Evolutionary conservation across 2,797 vertebrate species (phyloP).

Genomic region (Simalia tracyae): DNA sequence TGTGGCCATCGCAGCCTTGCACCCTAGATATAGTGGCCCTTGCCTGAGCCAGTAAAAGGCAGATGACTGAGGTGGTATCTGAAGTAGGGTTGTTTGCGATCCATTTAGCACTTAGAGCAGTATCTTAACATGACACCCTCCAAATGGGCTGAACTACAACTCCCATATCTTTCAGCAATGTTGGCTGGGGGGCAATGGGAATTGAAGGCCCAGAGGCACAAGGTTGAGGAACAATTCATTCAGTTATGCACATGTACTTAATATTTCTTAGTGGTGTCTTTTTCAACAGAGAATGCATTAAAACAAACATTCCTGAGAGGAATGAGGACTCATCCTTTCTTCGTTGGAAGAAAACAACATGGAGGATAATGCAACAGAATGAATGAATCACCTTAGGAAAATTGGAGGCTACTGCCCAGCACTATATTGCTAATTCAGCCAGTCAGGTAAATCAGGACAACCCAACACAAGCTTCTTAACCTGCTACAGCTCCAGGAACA

Average conservation of each 20-base stretch:
- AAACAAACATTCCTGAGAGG: not conserved
- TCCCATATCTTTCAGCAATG: not conserved
- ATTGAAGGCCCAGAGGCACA: not conserved
- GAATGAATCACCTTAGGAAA: not conserved
- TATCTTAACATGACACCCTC: not conserved
- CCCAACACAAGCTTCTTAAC: not conserved
- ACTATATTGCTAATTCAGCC: not conserved
- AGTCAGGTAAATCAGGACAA: conserved; percentile 19
- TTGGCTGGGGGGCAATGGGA: not conserved
- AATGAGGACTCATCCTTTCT: not conserved
- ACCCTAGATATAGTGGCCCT: too few species aligned
- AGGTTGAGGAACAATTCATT: not conserved
- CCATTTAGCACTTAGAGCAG: not conserved
- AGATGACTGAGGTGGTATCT: too few species aligned
- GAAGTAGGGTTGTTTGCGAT: too few species aligned
- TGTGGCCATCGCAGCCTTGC: too few species aligned
- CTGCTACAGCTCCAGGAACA: conserved; percentile 4
- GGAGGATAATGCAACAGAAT: not conserved
- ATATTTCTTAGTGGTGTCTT: not conserved
- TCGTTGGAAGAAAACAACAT: not conserved
- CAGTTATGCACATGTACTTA: not conserved
- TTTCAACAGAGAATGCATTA: not conserved
- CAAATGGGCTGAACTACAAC: not conserved
- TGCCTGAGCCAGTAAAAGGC: too few species aligned
- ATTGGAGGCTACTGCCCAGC: conserved; percentile 6